Evolutionary conservation across 2,797 vertebrate species (phyloP).

Genomic region (Hozukius guyotensis): DNA sequence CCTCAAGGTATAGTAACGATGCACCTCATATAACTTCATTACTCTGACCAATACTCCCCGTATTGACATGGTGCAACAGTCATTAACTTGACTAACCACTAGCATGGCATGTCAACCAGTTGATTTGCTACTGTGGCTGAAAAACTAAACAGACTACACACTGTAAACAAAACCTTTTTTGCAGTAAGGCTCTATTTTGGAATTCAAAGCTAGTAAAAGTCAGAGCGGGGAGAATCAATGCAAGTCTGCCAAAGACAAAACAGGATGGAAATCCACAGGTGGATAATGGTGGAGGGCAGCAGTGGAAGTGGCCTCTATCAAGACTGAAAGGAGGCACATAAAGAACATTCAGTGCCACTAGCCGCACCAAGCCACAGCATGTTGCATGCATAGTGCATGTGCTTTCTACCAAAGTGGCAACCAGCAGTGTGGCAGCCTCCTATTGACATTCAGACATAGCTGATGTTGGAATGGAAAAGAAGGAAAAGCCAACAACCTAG

Average conservation of each 20-base stretch:
- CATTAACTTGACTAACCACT: no score
- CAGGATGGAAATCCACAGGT: neutral
- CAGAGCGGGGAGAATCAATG: neutral
- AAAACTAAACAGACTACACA: neutral
- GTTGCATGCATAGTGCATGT: neutral
- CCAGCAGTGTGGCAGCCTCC: neutral
- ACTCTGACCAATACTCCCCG: neutral
- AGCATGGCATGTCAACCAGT: neutral
- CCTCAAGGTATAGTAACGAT: neutral
- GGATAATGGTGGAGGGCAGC: neutral
- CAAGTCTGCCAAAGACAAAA: neutral
- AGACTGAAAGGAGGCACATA: neutral
- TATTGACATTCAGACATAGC: neutral
- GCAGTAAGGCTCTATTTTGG: neutral
- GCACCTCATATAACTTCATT: neutral
- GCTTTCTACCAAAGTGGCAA: neutral
- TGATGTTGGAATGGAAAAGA: neutral
- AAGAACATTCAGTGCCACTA: neutral
- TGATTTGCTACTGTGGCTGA: neutral
- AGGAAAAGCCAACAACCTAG: neutral
- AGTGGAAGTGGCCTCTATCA: neutral
- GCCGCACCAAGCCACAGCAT: neutral
- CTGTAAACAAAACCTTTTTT: accelerated
- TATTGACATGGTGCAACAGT: neutral
- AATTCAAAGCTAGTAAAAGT: neutral